These are phyloP conservation scores for Ictalurus punctatus DNA, from an alignment of 2,113 vertebrate genomes.

Conservation along the genomic window DNA sequence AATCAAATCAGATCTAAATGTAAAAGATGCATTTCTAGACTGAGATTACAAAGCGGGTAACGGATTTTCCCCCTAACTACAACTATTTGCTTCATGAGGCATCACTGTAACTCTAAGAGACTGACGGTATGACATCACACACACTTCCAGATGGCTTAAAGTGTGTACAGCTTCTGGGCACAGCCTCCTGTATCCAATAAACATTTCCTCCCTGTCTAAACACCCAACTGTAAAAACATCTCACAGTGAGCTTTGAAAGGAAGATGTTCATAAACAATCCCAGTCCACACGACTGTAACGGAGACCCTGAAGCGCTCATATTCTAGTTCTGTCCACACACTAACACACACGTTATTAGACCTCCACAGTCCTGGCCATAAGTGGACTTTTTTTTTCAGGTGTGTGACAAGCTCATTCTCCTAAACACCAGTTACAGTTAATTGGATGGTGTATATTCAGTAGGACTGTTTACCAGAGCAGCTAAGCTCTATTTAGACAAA, in stretches of 20 bases:
- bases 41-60: not conserved
- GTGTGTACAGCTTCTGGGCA: constrained; percentile 12
- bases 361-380: constrained; percentile 44
- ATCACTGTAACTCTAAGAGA: constrained; percentile 27
- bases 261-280: constrained; percentile 1
- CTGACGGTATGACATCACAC: constrained; percentile 18
- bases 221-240: constrained; percentile 20
- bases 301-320: not conserved
- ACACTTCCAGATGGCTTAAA: constrained; percentile 20
- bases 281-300: not conserved
- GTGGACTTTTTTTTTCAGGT: constrained; percentile 57
- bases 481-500: constrained; percentile 70
- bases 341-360: not conserved
- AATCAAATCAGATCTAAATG: not conserved
- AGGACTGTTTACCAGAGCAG: constrained; percentile 68
- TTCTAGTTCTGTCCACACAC: not conserved
- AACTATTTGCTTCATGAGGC: constrained; percentile 6
- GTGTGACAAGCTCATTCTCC: constrained; percentile 54
- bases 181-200: constrained; percentile 54
- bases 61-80: not conserved
- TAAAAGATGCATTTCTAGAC: not conserved
- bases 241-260: not conserved
- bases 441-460: constrained; percentile 65
- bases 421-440: constrained; percentile 68
- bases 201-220: constrained; percentile 33